phyloP scores from a whole-genome alignment of 1,140 invertebrate species.

The Sitophilus oryzae region DNA sequence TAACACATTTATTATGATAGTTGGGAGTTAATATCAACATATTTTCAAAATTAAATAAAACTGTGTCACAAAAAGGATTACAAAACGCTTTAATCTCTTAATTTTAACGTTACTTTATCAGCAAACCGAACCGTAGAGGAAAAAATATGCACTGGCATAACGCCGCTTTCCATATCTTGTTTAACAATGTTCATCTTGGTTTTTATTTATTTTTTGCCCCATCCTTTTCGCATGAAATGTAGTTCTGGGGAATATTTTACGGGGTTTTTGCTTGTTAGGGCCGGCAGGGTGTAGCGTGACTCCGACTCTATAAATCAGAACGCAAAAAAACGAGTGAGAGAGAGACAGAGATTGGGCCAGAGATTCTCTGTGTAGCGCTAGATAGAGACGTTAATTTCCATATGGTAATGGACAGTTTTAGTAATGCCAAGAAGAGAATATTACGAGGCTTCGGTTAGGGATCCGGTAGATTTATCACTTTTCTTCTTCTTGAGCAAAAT shows the following conservation, averaged over 20 bases:
- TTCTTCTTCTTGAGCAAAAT: no score
- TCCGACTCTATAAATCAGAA: constrained; percentile 10
- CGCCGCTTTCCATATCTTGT: constrained; percentile 6
- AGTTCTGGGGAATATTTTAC: constrained; percentile 14
- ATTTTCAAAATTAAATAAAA: no score
- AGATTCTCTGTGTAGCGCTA: not conserved
- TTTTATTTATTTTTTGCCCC: constrained; percentile 9
- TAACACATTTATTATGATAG: no score
- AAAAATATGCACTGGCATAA: no score
- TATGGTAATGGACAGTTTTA: constrained; percentile 16
- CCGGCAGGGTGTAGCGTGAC: constrained; percentile 7
- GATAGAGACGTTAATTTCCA: constrained; percentile 20
- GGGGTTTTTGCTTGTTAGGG: constrained; percentile 17
- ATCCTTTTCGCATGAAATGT: constrained; percentile 9
- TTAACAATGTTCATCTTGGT: constrained; percentile 9
- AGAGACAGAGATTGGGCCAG: no score
- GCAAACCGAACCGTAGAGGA: no score
- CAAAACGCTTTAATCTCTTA: no score
- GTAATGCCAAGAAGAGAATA: not conserved
- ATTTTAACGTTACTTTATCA: no score
- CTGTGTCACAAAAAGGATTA: no score
- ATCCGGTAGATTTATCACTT: no score
- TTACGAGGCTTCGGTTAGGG: no score
- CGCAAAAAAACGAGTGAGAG: constrained; percentile 3
- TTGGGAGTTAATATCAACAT: no score